A percentile compares a stretch with the other conserved stretches of the same genome.
Evolutionary conservation across 1,140 invertebrate species (phyloP).

Genomic region (Scaptomyza graminum): DNA sequence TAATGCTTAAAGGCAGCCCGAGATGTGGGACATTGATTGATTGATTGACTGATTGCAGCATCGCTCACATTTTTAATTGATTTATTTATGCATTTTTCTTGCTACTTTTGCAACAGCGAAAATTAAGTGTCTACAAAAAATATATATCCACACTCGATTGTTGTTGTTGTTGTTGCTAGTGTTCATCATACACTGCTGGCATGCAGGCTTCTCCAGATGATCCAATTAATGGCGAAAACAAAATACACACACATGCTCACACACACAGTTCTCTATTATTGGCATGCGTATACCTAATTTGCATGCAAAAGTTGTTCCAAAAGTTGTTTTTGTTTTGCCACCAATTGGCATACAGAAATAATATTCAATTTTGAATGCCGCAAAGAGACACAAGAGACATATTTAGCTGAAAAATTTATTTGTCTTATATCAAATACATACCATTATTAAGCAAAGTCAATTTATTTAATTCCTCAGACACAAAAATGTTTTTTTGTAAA

Average conservation of each 20-base stretch:
- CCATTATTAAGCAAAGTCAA: too few relatives aligned
- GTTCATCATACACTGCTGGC: constrained; percentile 24
- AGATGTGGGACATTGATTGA: constrained; percentile 30
- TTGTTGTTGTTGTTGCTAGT: constrained; percentile 12
- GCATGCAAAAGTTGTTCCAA: too few relatives aligned
- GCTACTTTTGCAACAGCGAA: constrained; percentile 8
- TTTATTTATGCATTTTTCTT: constrained; percentile 36
- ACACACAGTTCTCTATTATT: constrained; percentile 6
- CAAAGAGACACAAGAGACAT: too few relatives aligned
- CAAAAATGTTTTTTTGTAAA: too few relatives aligned
- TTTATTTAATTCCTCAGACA: too few relatives aligned
- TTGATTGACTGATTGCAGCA: constrained; percentile 9
- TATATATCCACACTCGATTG: constrained; percentile 23
- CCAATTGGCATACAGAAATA: too few relatives aligned
- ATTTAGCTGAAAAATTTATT: too few relatives aligned
- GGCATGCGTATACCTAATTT: not conserved
- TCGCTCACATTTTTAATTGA: constrained; percentile 65
- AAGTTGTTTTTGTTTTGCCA: too few relatives aligned
- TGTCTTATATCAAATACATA: too few relatives aligned
- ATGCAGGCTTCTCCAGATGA: constrained; percentile 61
- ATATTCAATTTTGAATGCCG: too few relatives aligned
- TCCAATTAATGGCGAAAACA: constrained; percentile 69
- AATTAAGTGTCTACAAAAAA: constrained; percentile 31
- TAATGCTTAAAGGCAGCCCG: constrained; percentile 35
- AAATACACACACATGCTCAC: constrained; percentile 13